Conservation (phyloP, 2,797 vertebrate genomes). For the Gymnoscopelus microlampas region DNA sequence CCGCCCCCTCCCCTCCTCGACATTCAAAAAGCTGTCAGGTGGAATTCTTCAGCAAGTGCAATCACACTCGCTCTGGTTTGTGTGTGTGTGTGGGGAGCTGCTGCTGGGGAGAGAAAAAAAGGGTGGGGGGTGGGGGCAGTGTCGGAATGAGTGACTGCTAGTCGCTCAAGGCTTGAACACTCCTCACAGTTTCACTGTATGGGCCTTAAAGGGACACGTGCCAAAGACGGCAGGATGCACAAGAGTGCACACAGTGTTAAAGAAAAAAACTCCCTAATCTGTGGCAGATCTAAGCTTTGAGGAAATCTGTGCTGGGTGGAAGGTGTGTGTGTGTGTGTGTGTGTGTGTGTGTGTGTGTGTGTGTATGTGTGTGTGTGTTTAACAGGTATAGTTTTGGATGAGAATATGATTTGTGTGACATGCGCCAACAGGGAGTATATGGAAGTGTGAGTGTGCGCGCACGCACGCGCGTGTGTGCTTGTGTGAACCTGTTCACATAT, state of each 20-base stretch:
- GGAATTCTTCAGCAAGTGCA: constrained; percentile 84
- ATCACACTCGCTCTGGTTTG: constrained; percentile 64
- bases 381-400: no score
- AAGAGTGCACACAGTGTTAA: background rate
- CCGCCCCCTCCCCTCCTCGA: constrained; percentile 66
- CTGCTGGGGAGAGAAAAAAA: background rate
- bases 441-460: background rate
- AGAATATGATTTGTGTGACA: background rate
- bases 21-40: constrained; percentile 82
- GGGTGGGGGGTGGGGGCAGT: constrained; percentile 22
- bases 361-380: constrained; percentile 45
- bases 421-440: background rate
- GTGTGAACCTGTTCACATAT: background rate
- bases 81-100: no score
- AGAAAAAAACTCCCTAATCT: constrained; percentile 45
- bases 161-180: constrained; percentile 48
- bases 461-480: background rate
- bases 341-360: constrained; percentile 54
- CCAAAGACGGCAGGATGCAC: constrained; percentile 36
- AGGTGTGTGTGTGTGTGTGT: no score
- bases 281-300: constrained; percentile 60
- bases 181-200: constrained; percentile 30
- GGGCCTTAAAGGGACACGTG: constrained; percentile 39
- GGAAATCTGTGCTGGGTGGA: no score
- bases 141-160: constrained; percentile 55